These are phyloP conservation scores for Phrynocephalus guinanensis DNA, from an alignment of 2,797 vertebrate species.

Conservation along the genomic window DNA sequence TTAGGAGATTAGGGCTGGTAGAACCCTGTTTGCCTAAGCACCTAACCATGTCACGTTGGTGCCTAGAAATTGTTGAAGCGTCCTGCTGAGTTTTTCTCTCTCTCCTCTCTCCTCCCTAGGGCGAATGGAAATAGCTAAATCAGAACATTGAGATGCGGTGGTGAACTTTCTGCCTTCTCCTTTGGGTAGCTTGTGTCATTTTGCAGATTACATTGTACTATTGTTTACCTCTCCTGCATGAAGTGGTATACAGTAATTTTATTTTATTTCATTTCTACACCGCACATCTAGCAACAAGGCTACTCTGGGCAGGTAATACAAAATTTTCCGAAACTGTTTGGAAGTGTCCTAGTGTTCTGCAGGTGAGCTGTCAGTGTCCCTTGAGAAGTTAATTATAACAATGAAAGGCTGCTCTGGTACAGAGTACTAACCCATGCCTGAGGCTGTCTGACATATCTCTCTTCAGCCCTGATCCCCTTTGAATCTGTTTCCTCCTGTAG, in stretches of 20 bases:
- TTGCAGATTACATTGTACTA: neutral
- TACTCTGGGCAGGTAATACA: neutral
- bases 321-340: neutral
- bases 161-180: neutral
- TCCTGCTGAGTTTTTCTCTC: too few species aligned
- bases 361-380: neutral
- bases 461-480: neutral
- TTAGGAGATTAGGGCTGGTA: slow-evolving; percentile 10
- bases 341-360: neutral
- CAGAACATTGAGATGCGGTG: neutral
- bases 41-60: slow-evolving; percentile 13
- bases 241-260: neutral
- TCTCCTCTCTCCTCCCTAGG: neutral
- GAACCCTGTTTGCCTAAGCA: slow-evolving; percentile 15
- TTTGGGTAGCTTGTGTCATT: slow-evolving; percentile 8
- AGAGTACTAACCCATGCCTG: neutral
- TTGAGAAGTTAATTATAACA: neutral
- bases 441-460: neutral
- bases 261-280: too few species aligned
- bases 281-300: too few species aligned
- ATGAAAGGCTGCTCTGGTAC: neutral
- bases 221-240: neutral
- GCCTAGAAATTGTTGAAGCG: neutral
- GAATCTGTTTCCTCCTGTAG: neutral
- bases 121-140: neutral